phyloP scores from a whole-genome alignment of 2,888 invertebrate species.

The Tinea pellionella region DNA sequence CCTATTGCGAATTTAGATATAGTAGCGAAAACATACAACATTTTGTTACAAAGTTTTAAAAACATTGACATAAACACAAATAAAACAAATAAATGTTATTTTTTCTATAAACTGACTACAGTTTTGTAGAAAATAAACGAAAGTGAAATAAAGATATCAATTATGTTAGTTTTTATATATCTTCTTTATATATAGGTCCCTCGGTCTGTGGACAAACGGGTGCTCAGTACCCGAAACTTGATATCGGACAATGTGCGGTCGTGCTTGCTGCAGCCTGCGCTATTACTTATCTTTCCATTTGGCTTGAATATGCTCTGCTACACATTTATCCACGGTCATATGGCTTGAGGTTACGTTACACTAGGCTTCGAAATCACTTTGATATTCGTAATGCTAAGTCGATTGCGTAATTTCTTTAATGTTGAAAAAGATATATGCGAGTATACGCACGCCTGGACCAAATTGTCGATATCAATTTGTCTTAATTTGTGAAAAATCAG shows the following conservation, averaged over 20 bases:
- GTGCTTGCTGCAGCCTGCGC: not conserved
- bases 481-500: too few species aligned
- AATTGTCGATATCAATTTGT: too few species aligned
- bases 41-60: too few species aligned
- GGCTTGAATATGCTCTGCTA: slow-evolving; percentile 11
- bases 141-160: not conserved
- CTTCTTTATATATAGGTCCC: not conserved
- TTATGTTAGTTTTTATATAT: not conserved
- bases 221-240: slow-evolving; percentile 13
- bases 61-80: not conserved
- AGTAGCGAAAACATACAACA: slow-evolving; percentile 15
- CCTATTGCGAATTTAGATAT: slow-evolving; percentile 57
- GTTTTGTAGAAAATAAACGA: not conserved
- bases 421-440: too few species aligned
- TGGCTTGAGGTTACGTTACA: not conserved
- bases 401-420: too few species aligned
- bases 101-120: not conserved
- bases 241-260: slow-evolving; percentile 14
- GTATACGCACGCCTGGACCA: too few species aligned
- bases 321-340: slow-evolving; percentile 5
- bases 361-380: not conserved
- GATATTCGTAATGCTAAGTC: too few species aligned
- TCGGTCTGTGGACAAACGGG: not conserved
- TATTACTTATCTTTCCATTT: slow-evolving; percentile 16
- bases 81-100: not conserved